Base-by-base conservation (phyloP, 2,113 vertebrate genomes). In the Saccopteryx bilineata region DNA sequence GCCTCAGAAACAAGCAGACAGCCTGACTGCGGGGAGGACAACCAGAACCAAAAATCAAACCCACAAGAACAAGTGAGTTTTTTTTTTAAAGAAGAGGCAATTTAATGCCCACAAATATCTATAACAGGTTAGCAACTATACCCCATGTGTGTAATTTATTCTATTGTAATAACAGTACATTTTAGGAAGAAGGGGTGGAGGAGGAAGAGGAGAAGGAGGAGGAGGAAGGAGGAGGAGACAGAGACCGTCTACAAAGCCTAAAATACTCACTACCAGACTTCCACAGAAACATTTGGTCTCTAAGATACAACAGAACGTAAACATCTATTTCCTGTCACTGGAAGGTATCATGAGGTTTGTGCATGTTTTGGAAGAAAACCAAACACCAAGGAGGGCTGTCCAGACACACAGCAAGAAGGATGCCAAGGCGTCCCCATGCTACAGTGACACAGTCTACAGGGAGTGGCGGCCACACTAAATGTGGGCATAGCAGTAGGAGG, bases 361-460 rank as follows among this genome's bases (percentile, higher is more conserved):
- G 65, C 58, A 54, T 52, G 33, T 88, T 80, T 14, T 50, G 31
- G 78, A 58, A 69, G 74, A 61, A 91, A 88, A 6, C 17, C 31
- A 31, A 85, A 68, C 6, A 6, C 28, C 65, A 80, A 9, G 31
- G 15, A 50, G 65, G 56, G 68, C n/a, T n/a, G 14, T 21, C 1
- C 21, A 28, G 65, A 76, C 7, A 9, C 56, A 46, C 3, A 33
- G 60, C 2, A 1, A 19, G 54, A 31, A 60, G 48, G 65, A n/a
- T 31, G 12, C 5, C 7, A 48, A 10, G 28, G 21, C 46, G 1
- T 0, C 46, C 13, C 39, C 31, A 0, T 6, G 2, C 31, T 17
- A 23, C 13, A 31, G 26, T 0, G 18, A 54, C 19, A 3, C 2
- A 1, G 12, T 1, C 1, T 1, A 4, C 14, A 0, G 9, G 24